Evolutionary conservation across 2,888 invertebrate genomes (phyloP).

Genomic region (Phaonia tiefii): DNA sequence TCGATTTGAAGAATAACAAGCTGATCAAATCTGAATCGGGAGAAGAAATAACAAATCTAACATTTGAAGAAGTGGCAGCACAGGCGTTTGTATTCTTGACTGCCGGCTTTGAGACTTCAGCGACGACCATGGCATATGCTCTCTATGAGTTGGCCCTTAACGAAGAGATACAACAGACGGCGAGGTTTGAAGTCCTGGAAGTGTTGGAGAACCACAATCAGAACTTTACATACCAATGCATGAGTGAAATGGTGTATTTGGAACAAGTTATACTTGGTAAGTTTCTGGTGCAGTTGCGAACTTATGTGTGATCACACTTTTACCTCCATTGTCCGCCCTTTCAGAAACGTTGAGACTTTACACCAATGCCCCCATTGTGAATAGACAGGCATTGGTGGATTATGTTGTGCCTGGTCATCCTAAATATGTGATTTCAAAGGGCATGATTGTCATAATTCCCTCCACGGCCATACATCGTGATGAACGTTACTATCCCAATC

Average conservation of each 20-base stretch:
- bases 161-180: constrained; percentile 80
- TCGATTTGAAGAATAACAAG: constrained; percentile 76
- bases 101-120: constrained; percentile 83
- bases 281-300: constrained; percentile 1
- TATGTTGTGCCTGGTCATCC: constrained; percentile 81
- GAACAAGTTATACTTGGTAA: constrained; percentile 75
- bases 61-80: constrained; percentile 81
- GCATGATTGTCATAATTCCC: constrained; percentile 71
- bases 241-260: constrained; percentile 75
- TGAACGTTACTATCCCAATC: constrained; percentile 81
- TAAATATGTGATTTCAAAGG: constrained; percentile 81
- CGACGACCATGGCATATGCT: constrained; percentile 81
- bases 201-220: constrained; percentile 68
- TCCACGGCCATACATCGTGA: constrained; percentile 83
- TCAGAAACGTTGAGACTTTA: constrained; percentile 83
- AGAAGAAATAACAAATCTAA: constrained; percentile 68
- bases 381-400: constrained; percentile 81
- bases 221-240: constrained; percentile 74
- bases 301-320: not conserved
- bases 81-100: constrained; percentile 82
- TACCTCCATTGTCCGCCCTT: not conserved
- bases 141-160: constrained; percentile 81
- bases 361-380: constrained; percentile 81
- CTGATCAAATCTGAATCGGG: constrained; percentile 8
- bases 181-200: constrained; percentile 79